Base-by-base conservation (phyloP, 2,888 invertebrate species). In the Pyrochroa serraticornis region DNA sequence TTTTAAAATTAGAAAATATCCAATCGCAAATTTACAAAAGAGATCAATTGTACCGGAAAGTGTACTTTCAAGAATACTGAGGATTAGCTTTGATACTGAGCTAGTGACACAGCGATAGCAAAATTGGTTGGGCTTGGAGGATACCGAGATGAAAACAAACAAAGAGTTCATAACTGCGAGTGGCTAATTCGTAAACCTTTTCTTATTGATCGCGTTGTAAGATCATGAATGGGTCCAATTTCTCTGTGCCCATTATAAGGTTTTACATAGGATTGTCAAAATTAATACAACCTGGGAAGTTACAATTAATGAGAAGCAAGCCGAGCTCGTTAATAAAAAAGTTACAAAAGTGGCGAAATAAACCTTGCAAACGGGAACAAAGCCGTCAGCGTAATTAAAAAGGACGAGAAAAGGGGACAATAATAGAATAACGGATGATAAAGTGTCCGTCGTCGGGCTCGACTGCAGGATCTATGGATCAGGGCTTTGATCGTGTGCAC, bases 311-410 rank as follows among this genome's bases (percentile, higher is more conserved):
- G 56, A 50, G 45, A 39, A 39, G 31, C 32, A 14, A 14, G 22
- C 14, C 34, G 39, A 38, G 44, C 45, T 53, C 45, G 39, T 45
- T 53, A 46, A 53, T 51, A 51, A 51, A 43, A 41, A 47, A 38
- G 33, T 44, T 37, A 53, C 12, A 46, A 41, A 43, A 54, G 34
- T 44, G 44, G 36, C 37, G 44, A 41, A 36, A 45, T 30, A 41
- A 54, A 41, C 32, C 46, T 10, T 39, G 41, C 45, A 46, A 53
- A 31, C 39, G 34, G 39, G 54, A 47, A 42, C 46, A 46, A 45
- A 53, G 46, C 53, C 31, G 53, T 34, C 13, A 22, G 30, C 39
- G 53, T 53, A 53, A 46, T 53, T 46, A 53, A 53, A 47, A 54
- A 54, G 32, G 30, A 45, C 8, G 33, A 30, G 41, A 46, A 46